Evolutionary conservation across 2,797 vertebrate genomes (phyloP).

Genomic region (Ibycter americanus): DNA sequence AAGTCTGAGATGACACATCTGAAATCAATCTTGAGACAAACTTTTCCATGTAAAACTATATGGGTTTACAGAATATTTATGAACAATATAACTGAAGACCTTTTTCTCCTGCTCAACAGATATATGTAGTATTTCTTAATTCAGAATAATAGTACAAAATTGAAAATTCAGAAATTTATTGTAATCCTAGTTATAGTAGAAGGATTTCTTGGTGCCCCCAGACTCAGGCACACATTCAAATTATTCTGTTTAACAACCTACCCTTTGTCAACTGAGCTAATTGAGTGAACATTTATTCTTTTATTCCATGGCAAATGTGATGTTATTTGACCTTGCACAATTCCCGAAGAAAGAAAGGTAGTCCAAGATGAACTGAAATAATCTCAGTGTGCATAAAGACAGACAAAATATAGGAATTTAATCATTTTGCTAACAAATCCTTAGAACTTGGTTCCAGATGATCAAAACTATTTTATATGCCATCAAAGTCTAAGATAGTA

Average conservation of each 20-base stretch:
- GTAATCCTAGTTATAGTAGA: neutral
- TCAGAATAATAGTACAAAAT: neutral
- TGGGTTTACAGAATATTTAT: neutral
- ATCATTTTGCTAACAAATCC: neutral
- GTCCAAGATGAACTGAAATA: neutral
- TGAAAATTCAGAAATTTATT: neutral
- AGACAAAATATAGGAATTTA: neutral
- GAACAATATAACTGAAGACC: neutral
- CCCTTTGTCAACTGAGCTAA: neutral
- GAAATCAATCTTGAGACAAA: neutral
- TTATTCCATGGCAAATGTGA: neutral
- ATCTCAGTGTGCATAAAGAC: neutral
- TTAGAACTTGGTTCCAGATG: neutral
- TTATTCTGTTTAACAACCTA: neutral
- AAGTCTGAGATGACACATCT: neutral
- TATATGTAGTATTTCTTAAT: neutral
- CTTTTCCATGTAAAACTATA: neutral
- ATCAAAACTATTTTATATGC: neutral
- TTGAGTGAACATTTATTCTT: neutral
- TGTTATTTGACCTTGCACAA: neutral
- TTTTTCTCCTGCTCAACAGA: neutral
- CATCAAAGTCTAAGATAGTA: neutral
- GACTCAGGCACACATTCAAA: neutral
- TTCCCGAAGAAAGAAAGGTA: neutral
- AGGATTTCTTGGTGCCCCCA: neutral